Conservation (phyloP, 1,140 invertebrate genomes). For the Scaptodrosophila lebanonensis region DNA sequence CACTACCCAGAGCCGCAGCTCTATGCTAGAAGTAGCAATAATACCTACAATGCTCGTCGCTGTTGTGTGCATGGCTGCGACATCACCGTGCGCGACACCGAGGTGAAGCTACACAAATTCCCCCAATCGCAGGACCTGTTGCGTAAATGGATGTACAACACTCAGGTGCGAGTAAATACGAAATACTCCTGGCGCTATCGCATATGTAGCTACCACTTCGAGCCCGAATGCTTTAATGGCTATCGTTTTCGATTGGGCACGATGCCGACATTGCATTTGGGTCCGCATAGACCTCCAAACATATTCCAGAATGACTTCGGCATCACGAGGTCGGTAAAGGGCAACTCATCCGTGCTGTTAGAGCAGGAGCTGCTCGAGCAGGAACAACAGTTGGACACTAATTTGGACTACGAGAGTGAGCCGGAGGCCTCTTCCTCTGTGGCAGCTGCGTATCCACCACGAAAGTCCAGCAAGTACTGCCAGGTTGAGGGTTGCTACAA, state of each 20-base stretch:
- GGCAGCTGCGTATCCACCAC: constrained; percentile 36
- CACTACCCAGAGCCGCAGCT: neutral
- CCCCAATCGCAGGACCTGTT: constrained; percentile 37
- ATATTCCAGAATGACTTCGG: constrained; percentile 48
- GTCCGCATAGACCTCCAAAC: constrained; percentile 24
- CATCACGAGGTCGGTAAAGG: constrained; percentile 11
- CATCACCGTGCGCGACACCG: constrained; percentile 32
- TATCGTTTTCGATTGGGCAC: constrained; percentile 41
- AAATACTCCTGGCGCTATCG: constrained; percentile 60
- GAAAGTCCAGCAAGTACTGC: constrained; percentile 59
- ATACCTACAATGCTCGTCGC: constrained; percentile 39
- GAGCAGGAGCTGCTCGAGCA: neutral
- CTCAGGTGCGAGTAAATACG: constrained; percentile 45
- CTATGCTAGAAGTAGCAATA: neutral
- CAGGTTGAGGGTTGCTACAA: constrained; percentile 53
- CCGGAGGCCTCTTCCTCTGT: constrained; percentile 4
- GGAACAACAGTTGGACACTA: neutral
- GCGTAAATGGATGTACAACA: constrained; percentile 63
- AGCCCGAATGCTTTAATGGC: constrained; percentile 44
- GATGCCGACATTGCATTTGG: constrained; percentile 52
- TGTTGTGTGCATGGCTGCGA: constrained; percentile 53
- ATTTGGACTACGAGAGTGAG: neutral
- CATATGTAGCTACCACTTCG: constrained; percentile 61
- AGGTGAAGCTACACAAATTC: constrained; percentile 56
- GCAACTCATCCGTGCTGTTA: neutral